Evolutionary conservation across 2,797 vertebrate genomes (phyloP).

Genomic region (Phataginus tricuspis): DNA sequence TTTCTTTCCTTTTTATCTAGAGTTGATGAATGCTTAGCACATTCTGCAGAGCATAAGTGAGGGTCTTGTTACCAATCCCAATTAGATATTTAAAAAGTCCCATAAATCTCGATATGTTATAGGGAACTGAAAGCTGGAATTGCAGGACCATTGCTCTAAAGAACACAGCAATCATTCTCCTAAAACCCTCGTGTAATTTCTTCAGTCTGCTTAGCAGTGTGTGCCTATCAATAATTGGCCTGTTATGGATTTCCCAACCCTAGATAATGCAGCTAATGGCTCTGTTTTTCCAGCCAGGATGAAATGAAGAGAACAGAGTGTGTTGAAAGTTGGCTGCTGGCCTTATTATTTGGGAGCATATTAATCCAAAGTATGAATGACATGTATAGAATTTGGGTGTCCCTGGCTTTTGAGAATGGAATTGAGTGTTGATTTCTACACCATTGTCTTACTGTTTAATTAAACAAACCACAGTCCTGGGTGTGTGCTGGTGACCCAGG

Average conservation of each 20-base stretch:
- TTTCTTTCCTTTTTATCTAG: not conserved
- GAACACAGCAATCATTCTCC: not conserved
- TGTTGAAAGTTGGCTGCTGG: not conserved
- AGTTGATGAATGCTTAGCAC: not conserved
- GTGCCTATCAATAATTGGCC: not conserved
- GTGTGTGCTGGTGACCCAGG: not conserved
- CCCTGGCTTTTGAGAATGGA: not conserved
- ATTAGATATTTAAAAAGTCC: not conserved
- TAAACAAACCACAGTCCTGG: not conserved
- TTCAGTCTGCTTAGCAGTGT: not conserved
- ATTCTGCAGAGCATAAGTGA: not conserved
- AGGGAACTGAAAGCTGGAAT: not conserved
- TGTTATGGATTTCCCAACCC: not conserved
- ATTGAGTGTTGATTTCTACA: slow-evolving; percentile 31
- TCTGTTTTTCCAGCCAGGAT: not conserved
- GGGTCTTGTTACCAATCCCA: not conserved
- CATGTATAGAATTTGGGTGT: not conserved
- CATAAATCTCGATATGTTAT: not conserved
- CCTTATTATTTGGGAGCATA: not conserved
- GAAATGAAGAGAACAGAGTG: not conserved
- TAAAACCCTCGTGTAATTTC: not conserved
- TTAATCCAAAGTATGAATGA: not conserved
- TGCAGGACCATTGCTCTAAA: not conserved
- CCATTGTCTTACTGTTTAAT: not conserved
- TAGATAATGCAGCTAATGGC: not conserved